phyloP scores from a whole-genome alignment of 2,113 vertebrate species.

The Vombatus ursinus region DNA sequence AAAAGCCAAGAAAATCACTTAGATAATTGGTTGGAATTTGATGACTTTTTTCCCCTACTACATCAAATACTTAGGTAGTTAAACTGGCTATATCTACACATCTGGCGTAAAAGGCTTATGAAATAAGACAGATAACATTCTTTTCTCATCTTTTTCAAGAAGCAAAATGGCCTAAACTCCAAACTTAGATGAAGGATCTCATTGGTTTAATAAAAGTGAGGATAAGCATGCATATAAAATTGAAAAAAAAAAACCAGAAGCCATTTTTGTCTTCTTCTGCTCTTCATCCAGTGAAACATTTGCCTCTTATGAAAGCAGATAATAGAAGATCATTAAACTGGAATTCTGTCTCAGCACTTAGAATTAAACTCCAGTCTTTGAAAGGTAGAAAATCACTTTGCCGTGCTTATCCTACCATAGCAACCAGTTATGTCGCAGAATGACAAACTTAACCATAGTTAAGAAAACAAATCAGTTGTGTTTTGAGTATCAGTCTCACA shows the following conservation, averaged over 20 bases:
- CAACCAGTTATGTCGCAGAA: neutral
- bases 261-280: neutral
- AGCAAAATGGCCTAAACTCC: neutral
- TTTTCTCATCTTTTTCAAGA: neutral
- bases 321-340: neutral
- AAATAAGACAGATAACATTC: neutral
- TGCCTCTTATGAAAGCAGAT: neutral
- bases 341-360: slow-evolving; percentile 37
- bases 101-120: neutral
- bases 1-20: neutral
- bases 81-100: neutral
- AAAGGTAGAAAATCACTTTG: neutral
- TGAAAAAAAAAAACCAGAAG: neutral
- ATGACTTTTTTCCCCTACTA: neutral
- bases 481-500: slow-evolving; percentile 37
- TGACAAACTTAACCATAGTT: neutral
- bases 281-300: slow-evolving; percentile 18
- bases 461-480: neutral
- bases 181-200: neutral
- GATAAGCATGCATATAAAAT: neutral
- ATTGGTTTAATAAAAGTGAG: neutral
- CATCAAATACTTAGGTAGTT: neutral
- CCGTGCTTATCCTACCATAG: neutral
- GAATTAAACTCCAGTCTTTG: neutral
- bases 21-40: neutral